phyloP scores from a whole-genome alignment of 2,888 invertebrate genomes.

The Arctia plantaginis region DNA sequence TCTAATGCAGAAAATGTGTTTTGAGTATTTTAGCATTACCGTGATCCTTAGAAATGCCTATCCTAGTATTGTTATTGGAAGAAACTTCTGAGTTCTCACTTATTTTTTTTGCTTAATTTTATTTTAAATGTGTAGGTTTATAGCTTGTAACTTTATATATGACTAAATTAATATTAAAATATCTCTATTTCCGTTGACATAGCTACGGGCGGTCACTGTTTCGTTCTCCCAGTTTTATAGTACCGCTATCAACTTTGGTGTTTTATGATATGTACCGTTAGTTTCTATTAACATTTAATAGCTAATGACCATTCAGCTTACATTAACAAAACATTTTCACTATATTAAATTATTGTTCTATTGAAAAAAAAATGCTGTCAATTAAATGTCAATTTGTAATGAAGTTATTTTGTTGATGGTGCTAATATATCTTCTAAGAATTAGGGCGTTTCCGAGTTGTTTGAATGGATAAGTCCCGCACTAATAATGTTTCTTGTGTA shows the following conservation, averaged over 20 bases:
- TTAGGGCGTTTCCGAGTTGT: neutral
- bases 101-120: neutral
- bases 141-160: neutral
- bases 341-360: neutral
- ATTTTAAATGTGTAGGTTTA: conserved; percentile 1
- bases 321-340: neutral
- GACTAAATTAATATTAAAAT: conserved; percentile 10
- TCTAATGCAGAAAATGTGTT: no score
- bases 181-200: conserved; percentile 3
- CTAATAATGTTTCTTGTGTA: no score
- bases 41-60: neutral
- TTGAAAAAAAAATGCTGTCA: neutral
- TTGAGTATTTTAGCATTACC: no score
- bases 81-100: neutral
- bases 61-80: neutral
- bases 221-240: neutral
- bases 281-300: conserved; percentile 4
- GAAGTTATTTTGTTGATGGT: neutral
- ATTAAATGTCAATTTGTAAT: neutral
- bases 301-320: conserved; percentile 3
- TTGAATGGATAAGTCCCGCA: neutral
- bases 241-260: conserved; percentile 12
- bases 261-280: conserved; percentile 36
- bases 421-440: neutral
- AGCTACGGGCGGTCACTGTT: conserved; percentile 6